Conservation (phyloP, 2,888 invertebrate species). For the Diachrysia chrysitis region DNA sequence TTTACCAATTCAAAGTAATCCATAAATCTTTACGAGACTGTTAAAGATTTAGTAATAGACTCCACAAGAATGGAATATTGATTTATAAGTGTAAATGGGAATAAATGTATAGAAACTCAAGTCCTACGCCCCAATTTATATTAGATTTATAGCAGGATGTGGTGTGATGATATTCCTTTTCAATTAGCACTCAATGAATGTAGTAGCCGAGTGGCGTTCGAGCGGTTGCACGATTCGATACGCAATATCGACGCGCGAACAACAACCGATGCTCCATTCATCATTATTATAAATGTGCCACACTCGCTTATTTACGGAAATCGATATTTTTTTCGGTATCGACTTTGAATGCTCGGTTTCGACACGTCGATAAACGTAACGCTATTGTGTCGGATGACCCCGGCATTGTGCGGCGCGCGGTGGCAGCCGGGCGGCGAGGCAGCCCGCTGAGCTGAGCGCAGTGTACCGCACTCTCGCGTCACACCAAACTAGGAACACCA, state of each 20-base stretch:
- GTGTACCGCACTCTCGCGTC: slow-evolving; percentile 62
- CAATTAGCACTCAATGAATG: slow-evolving; percentile 85
- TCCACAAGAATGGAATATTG: slow-evolving; percentile 59
- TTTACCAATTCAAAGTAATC: slow-evolving; percentile 38
- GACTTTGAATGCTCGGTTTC: slow-evolving; percentile 84
- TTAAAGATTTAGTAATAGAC: slow-evolving; percentile 53
- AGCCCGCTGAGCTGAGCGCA: slow-evolving; percentile 80
- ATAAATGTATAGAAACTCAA: slow-evolving; percentile 64
- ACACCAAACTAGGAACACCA: slow-evolving; percentile 72
- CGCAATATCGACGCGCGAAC: slow-evolving; percentile 83
- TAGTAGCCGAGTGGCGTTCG: slow-evolving; percentile 72
- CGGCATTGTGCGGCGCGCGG: slow-evolving; percentile 71
- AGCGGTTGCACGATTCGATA: slow-evolving; percentile 84
- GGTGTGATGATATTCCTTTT: slow-evolving; percentile 83
- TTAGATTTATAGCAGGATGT: slow-evolving; percentile 83
- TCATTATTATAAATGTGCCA: slow-evolving; percentile 89
- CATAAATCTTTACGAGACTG: slow-evolving; percentile 54
- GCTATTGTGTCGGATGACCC: slow-evolving; percentile 86
- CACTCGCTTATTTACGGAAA: slow-evolving; percentile 90
- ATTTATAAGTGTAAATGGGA: slow-evolving; percentile 74
- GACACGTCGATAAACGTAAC: slow-evolving; percentile 87
- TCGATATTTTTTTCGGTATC: slow-evolving; percentile 89
- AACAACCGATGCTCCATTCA: slow-evolving; percentile 86
- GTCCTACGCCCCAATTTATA: slow-evolving; percentile 79
- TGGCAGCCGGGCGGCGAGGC: slow-evolving; percentile 52